Percentiles rank a stretch among this genome's conserved stretches.
Evolutionary conservation across 2,113 vertebrate genomes (phyloP).

Genomic region (Cariama cristata): DNA sequence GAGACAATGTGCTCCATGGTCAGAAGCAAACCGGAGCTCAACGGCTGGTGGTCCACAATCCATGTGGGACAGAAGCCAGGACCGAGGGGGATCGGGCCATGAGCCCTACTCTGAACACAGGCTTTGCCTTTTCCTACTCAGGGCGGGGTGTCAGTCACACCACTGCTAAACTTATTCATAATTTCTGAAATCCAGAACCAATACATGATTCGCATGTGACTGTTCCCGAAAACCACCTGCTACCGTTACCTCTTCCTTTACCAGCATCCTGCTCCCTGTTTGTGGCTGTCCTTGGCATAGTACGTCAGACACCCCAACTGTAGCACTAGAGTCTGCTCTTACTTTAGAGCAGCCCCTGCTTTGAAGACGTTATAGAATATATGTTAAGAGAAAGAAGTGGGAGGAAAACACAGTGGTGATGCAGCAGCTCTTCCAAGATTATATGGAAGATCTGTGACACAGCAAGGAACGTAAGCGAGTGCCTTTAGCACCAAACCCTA

Average conservation of each 20-base stretch:
- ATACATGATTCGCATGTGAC: accelerated
- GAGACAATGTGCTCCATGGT: not conserved
- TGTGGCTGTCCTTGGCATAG: not conserved
- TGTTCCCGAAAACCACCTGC: not conserved
- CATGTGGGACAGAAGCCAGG: not conserved
- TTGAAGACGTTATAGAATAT: accelerated
- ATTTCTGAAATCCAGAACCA: not conserved
- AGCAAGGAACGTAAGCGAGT: not conserved
- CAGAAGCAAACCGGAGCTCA: not conserved
- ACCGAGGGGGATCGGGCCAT: not conserved
- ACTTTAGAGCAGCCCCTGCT: not conserved
- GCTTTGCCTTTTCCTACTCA: not conserved
- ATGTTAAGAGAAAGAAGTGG: accelerated
- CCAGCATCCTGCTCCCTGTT: accelerated
- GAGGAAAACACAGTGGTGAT: not conserved
- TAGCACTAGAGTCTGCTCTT: accelerated
- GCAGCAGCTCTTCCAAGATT: not conserved
- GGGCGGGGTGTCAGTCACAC: not conserved
- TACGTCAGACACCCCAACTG: not conserved
- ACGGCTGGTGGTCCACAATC: not conserved
- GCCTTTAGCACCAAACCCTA: not conserved
- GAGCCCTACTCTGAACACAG: not conserved
- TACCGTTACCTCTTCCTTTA: not conserved
- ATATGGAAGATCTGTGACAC: not conserved
- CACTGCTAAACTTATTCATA: not conserved